phyloP scores from a whole-genome alignment of 2,113 vertebrate genomes.

The Syngnathus scovelli region DNA sequence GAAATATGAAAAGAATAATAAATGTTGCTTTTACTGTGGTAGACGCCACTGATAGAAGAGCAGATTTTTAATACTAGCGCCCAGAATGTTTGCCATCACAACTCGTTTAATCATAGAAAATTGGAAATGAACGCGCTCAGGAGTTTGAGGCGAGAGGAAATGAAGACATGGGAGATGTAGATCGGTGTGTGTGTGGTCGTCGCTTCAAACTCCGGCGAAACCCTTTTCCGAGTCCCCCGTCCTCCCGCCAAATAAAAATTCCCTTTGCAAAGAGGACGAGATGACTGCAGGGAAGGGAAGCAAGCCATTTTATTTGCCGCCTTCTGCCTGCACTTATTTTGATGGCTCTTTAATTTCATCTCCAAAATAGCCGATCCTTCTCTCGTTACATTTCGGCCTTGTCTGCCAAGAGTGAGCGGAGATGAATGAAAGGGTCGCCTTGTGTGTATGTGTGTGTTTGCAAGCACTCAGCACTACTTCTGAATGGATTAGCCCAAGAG shows the following conservation, averaged over 20 bases:
- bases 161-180: not conserved
- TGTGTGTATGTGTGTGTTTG: constrained; percentile 15
- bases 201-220: constrained; percentile 72
- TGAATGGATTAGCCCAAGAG: constrained; percentile 64
- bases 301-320: constrained; percentile 32
- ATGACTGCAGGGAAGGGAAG: constrained; percentile 12
- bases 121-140: constrained; percentile 38
- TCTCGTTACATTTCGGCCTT: constrained; percentile 44
- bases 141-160: constrained; percentile 1
- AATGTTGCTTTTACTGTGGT: constrained; percentile 6
- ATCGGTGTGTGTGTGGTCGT: constrained; percentile 35
- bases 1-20: constrained; percentile 8
- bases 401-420: constrained; percentile 26
- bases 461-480: constrained; percentile 36
- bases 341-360: constrained; percentile 53
- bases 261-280: constrained; percentile 48
- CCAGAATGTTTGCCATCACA: not conserved
- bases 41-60: not conserved
- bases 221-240: constrained; percentile 45
- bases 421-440: constrained; percentile 20
- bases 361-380: constrained; percentile 36
- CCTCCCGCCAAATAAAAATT: constrained; percentile 40
- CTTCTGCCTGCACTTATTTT: constrained; percentile 35
- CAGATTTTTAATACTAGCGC: constrained; percentile 4
- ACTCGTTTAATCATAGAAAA: constrained; percentile 18